A percentile compares a stretch with the other conserved stretches of the same genome.
Conservation (phyloP, 1,140 invertebrate genomes). For the Geopemphigus sp. region DNA sequence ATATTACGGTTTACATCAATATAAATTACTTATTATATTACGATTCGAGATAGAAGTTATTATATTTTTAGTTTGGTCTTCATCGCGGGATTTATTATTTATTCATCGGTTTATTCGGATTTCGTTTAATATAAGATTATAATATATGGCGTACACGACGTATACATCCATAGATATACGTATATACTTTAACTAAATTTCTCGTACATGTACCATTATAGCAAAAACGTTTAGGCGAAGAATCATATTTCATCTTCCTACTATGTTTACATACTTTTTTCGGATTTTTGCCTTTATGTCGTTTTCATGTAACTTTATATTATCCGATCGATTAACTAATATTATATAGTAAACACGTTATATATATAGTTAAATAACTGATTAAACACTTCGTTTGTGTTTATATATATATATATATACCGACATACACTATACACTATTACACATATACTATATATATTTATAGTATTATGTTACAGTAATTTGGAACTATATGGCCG, state of each 20-base stretch:
- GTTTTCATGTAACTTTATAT: conserved; percentile 5
- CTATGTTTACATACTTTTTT: background rate
- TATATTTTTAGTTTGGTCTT: too few relatives aligned
- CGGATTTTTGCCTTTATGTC: background rate
- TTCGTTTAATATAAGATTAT: too few relatives aligned
- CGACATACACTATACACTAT: too few relatives aligned
- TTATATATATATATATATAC: too few relatives aligned
- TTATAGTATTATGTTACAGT: conserved; percentile 9
- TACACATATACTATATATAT: too few relatives aligned
- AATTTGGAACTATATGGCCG: background rate
- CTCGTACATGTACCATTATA: background rate
- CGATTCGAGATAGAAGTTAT: too few relatives aligned
- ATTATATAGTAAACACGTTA: background rate
- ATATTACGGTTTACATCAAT: too few relatives aligned
- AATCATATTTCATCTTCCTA: conserved; percentile 12
- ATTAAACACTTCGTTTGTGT: conserved; percentile 16
- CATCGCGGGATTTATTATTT: too few relatives aligned
- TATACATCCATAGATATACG: too few relatives aligned
- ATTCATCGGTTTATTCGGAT: too few relatives aligned
- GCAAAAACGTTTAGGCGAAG: background rate
- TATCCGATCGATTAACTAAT: background rate
- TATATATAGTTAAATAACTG: background rate
- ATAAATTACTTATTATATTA: too few relatives aligned
- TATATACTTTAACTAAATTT: background rate
- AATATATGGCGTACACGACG: too few relatives aligned